Evolutionary conservation across 1,140 invertebrate species (phyloP).

Genomic region (Dendroctonus ponderosae): DNA sequence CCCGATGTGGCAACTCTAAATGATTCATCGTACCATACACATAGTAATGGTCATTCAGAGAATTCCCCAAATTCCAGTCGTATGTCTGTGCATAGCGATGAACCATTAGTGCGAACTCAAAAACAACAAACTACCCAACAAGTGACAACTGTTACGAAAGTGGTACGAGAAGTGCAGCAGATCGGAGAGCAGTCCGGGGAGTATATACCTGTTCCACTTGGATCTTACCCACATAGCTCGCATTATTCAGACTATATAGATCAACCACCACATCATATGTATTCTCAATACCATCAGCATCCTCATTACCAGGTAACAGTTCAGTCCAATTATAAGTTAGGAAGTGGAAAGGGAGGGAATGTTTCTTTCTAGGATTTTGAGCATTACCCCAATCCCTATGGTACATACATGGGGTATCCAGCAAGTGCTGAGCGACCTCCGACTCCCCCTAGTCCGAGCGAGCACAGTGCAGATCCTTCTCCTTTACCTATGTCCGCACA

Average conservation of each 20-base stretch:
- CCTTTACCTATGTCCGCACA: conserved; percentile 53
- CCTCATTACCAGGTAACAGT: conserved; percentile 51
- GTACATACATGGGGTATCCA: conserved; percentile 52
- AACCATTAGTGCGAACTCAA: conserved; percentile 52
- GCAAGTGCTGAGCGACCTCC: conserved; percentile 55
- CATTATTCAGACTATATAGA: conserved; percentile 53
- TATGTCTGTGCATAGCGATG: conserved; percentile 54
- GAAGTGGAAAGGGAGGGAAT: too few relatives aligned
- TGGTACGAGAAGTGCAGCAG: conserved; percentile 59
- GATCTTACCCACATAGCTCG: conserved; percentile 47
- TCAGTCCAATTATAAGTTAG: too few relatives aligned
- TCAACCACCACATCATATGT: conserved; percentile 51
- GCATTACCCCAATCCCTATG: conserved; percentile 56
- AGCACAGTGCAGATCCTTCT: conserved; percentile 62
- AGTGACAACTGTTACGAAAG: conserved; percentile 59
- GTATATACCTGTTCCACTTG: conserved; percentile 50
- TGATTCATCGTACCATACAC: conserved; percentile 48
- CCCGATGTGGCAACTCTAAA: conserved; percentile 45
- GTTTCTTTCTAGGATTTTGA: conserved; percentile 55
- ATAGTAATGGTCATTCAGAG: conserved; percentile 55
- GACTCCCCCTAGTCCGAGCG: conserved; percentile 60
- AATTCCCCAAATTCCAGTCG: conserved; percentile 55
- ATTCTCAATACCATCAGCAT: conserved; percentile 51
- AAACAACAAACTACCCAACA: conserved; percentile 56
- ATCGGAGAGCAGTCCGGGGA: conserved; percentile 57